Evolutionary conservation across 2,797 vertebrate genomes (phyloP).

Genomic region (Sparus aurata): DNA sequence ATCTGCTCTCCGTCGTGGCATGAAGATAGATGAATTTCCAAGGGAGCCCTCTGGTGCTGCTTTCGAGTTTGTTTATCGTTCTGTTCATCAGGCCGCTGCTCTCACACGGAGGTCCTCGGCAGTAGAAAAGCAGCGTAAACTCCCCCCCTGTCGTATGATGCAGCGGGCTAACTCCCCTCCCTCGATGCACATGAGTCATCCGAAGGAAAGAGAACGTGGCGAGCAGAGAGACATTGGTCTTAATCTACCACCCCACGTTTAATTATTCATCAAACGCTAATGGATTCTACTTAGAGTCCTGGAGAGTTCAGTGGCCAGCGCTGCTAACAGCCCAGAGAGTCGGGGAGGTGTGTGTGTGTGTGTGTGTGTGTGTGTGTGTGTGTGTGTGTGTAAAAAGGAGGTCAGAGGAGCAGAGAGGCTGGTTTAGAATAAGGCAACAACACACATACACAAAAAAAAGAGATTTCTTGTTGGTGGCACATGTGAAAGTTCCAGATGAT

Average conservation of each 20-base stretch:
- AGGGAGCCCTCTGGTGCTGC: constrained; percentile 29
- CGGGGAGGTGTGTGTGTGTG: constrained; percentile 25
- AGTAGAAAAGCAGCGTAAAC: constrained; percentile 14
- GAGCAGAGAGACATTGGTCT: constrained; percentile 65
- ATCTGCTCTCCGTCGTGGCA: constrained; percentile 28
- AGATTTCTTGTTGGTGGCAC: constrained; percentile 5
- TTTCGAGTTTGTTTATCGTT: constrained; percentile 57
- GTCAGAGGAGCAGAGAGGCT: constrained; percentile 37
- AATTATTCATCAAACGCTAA: constrained; percentile 78
- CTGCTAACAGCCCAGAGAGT: constrained; percentile 52
- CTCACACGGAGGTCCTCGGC: constrained; percentile 9
- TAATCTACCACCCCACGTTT: constrained; percentile 66
- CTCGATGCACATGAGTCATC: constrained; percentile 33
- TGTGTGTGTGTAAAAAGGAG: constrained; percentile 46
- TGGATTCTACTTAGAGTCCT: constrained; percentile 76
- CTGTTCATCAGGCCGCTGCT: constrained; percentile 39
- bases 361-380: constrained; percentile 24
- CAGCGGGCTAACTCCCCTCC: constrained; percentile 8
- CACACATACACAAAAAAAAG: too few relatives aligned
- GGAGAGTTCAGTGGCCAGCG: constrained; percentile 69
- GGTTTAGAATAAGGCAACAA: constrained; percentile 3
- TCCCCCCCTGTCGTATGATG: constrained; percentile 23
- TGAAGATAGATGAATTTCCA: constrained; percentile 30
- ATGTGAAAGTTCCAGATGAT: constrained; percentile 7
- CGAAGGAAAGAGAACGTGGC: constrained; percentile 49